Percentiles rank a stretch among this genome's conserved stretches.
Evolutionary conservation across 2,888 invertebrate species (phyloP).

Genomic region (Mamestra brassicae): DNA sequence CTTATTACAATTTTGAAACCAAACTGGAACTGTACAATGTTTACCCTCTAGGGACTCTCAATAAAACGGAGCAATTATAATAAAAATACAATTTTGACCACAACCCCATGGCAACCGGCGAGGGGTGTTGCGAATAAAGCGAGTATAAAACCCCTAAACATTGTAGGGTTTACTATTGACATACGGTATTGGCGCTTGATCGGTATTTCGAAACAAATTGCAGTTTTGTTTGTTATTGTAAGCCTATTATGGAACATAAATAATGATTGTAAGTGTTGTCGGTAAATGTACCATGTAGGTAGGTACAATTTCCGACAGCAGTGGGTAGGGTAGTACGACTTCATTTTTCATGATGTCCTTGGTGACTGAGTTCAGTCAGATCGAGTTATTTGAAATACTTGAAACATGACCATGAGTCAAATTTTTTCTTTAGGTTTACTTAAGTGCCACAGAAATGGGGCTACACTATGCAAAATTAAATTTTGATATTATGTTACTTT

Average conservation of each 20-base stretch:
- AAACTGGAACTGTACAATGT: slow-evolving; percentile 82
- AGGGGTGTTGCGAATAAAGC: slow-evolving; percentile 88
- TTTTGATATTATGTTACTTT: no score
- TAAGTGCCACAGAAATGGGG: not conserved
- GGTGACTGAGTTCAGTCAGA: not conserved
- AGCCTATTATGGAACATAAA: slow-evolving; percentile 9
- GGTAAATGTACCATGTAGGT: no score
- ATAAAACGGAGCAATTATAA: slow-evolving; percentile 88
- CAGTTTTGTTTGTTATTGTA: slow-evolving; percentile 49
- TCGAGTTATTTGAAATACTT: slow-evolving; percentile 6
- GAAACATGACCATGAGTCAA: not conserved
- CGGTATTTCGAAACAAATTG: slow-evolving; percentile 66
- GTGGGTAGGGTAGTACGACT: not conserved
- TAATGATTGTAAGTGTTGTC: not conserved
- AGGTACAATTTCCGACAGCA: no score
- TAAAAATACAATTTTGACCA: slow-evolving; percentile 90
- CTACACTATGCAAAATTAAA: not conserved
- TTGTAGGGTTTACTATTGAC: slow-evolving; percentile 74
- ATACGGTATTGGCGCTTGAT: slow-evolving; percentile 73
- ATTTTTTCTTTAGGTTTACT: slow-evolving; percentile 1
- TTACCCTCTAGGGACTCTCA: slow-evolving; percentile 85
- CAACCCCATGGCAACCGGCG: slow-evolving; percentile 83
- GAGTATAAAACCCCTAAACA: slow-evolving; percentile 81
- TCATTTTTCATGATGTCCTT: not conserved
- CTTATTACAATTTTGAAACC: slow-evolving; percentile 78